Conservation (phyloP, 1,140 invertebrate genomes). For the Leptonema lineaticorne region DNA sequence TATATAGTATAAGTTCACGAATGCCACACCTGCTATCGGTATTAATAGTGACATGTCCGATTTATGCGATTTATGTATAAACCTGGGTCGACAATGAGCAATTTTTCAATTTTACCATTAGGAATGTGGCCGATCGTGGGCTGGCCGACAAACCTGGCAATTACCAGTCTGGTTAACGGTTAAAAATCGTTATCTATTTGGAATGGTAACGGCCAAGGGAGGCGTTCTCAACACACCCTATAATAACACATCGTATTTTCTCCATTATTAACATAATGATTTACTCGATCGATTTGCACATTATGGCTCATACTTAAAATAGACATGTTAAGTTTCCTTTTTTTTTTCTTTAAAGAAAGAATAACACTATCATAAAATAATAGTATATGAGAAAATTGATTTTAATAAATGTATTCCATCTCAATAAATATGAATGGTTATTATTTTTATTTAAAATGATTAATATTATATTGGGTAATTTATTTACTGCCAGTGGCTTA, state of each 20-base stretch:
- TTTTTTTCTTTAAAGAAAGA: no score
- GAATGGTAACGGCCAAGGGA: not conserved
- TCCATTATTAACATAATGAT: not conserved
- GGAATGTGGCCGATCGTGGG: not conserved
- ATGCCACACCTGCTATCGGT: conserved; percentile 6
- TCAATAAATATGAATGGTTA: not conserved
- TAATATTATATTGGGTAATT: no score
- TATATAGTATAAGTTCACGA: no score
- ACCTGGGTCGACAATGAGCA: not conserved
- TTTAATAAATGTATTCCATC: not conserved
- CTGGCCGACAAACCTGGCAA: not conserved
- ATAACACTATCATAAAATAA: no score
- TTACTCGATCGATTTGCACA: not conserved
- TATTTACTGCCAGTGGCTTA: no score
- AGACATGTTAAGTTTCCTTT: no score
- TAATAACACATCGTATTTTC: not conserved
- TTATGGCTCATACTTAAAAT: no score
- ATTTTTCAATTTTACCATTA: not conserved
- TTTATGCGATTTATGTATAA: not conserved
- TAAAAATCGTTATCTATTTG: not conserved
- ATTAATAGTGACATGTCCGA: not conserved
- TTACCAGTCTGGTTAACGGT: not conserved
- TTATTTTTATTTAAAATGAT: not conserved
- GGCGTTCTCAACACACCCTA: not conserved
- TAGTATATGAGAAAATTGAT: not conserved